Evolutionary conservation across 2,113 vertebrate species (phyloP).

Genomic region (Lophius piscatorius): DNA sequence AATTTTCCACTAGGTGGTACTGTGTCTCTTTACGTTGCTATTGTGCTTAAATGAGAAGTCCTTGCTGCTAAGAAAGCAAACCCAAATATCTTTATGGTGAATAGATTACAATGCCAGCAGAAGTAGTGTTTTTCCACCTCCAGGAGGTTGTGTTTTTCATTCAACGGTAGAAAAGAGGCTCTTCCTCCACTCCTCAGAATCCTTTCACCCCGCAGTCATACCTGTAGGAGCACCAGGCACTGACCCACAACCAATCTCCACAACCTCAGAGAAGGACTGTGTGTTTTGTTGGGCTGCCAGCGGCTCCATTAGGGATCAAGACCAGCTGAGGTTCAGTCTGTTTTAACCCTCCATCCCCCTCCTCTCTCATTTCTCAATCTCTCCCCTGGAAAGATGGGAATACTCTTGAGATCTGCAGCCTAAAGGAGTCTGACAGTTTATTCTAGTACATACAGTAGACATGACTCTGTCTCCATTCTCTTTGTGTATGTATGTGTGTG

Average conservation of each 20-base stretch:
- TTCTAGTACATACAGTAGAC: slow-evolving; percentile 42
- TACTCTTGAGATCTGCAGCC: slow-evolving; percentile 69
- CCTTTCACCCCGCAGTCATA: slow-evolving; percentile 46
- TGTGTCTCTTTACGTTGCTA: slow-evolving; percentile 52
- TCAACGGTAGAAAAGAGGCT: slow-evolving; percentile 67
- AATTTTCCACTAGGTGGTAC: slow-evolving; percentile 67
- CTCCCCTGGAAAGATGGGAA: slow-evolving; percentile 34
- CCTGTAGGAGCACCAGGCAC: slow-evolving; percentile 53
- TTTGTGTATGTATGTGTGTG: slow-evolving; percentile 1
- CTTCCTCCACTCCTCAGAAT: slow-evolving; percentile 54
- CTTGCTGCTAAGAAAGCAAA: slow-evolving; percentile 56
- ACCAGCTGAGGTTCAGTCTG: slow-evolving; percentile 70
- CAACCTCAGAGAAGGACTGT: slow-evolving; percentile 56
- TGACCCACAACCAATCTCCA: slow-evolving; percentile 65
- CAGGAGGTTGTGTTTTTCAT: slow-evolving; percentile 62
- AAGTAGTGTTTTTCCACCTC: slow-evolving; percentile 28
- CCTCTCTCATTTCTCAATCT: background rate
- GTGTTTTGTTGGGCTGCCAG: slow-evolving; percentile 61
- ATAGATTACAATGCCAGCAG: slow-evolving; percentile 52
- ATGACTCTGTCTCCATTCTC: slow-evolving; percentile 42
- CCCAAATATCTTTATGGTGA: slow-evolving; percentile 71
- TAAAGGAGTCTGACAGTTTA: slow-evolving; percentile 64
- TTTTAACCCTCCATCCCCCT: slow-evolving; percentile 40
- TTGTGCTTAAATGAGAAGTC: slow-evolving; percentile 24
- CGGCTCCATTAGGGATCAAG: slow-evolving; percentile 52